Evolutionary conservation across 2,888 invertebrate species (phyloP).

Genomic region (Eupithecia inturbata): DNA sequence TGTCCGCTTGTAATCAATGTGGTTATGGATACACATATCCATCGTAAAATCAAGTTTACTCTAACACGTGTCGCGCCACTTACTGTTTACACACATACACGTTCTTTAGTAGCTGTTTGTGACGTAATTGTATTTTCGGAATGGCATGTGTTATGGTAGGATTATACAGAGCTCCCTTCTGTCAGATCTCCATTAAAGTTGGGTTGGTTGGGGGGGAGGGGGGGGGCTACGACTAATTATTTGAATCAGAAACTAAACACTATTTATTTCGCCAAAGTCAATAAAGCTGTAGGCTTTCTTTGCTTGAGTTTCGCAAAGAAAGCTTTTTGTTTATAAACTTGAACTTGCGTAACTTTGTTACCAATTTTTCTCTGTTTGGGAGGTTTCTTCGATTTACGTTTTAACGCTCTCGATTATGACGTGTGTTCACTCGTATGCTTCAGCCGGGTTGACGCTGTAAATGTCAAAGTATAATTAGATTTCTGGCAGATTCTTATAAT

Average conservation of each 20-base stretch:
- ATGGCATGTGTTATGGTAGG: neutral
- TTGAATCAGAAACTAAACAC: neutral
- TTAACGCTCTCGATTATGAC: neutral
- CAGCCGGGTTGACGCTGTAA: constrained; percentile 18
- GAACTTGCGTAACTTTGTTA: neutral
- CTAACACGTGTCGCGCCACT: constrained; percentile 21
- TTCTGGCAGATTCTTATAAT: constrained; percentile 16
- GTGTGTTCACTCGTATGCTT: neutral
- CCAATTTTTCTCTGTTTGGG: neutral
- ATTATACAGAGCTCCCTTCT: neutral
- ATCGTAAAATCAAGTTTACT: constrained; percentile 24
- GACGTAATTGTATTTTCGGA: neutral
- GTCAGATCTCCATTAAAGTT: neutral
- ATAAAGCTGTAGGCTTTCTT: neutral
- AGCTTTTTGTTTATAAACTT: neutral
- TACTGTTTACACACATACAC: constrained; percentile 16
- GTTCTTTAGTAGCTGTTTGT: constrained; percentile 4
- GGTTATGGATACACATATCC: neutral
- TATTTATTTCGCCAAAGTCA: neutral
- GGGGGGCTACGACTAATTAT: neutral
- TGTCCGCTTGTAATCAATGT: neutral
- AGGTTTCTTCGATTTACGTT: neutral
- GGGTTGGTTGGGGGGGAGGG: too few relatives aligned
- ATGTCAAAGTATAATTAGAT: constrained; percentile 24
- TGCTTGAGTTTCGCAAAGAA: neutral